Evolutionary conservation across 2,888 invertebrate genomes (phyloP).

Genomic region (Lochmaea crataegi): DNA sequence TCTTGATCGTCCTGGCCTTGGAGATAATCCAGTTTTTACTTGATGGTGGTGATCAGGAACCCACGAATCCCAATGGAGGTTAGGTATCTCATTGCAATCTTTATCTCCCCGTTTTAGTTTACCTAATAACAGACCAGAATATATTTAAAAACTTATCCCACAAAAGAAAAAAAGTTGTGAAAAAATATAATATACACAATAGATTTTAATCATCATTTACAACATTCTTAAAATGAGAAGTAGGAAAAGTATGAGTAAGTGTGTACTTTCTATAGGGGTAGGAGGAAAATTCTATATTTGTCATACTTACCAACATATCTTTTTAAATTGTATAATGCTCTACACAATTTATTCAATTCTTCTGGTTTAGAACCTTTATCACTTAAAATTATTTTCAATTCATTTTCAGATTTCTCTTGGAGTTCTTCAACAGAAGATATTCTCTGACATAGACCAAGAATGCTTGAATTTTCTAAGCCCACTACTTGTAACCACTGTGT

Average conservation of each 20-base stretch:
- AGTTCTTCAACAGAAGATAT: slow-evolving; percentile 84
- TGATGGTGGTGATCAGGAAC: slow-evolving; percentile 74
- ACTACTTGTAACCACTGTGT: slow-evolving; percentile 94
- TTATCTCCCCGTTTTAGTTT: slow-evolving; percentile 70
- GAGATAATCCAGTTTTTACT: slow-evolving; percentile 65
- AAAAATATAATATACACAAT: no score
- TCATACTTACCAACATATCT: slow-evolving; percentile 78
- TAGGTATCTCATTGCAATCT: slow-evolving; percentile 68
- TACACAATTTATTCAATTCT: slow-evolving; percentile 83
- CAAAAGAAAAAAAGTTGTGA: no score
- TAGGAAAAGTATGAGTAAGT: no score
- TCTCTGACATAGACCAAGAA: slow-evolving; percentile 79
- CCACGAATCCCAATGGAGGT: slow-evolving; percentile 95
- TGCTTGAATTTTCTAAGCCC: slow-evolving; percentile 79
- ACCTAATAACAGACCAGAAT: slow-evolving; percentile 64
- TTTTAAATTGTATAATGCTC: slow-evolving; percentile 87
- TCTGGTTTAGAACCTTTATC: slow-evolving; percentile 77
- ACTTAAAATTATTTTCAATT: slow-evolving; percentile 78
- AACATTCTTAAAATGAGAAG: no score
- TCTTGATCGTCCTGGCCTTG: slow-evolving; percentile 66
- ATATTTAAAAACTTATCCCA: not conserved
- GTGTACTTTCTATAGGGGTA: no score
- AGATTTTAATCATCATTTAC: no score
- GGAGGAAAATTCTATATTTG: no score
- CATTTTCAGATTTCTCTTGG: slow-evolving; percentile 86